Conservation (phyloP, 2,888 invertebrate species). For the Dilophus febrilis region DNA sequence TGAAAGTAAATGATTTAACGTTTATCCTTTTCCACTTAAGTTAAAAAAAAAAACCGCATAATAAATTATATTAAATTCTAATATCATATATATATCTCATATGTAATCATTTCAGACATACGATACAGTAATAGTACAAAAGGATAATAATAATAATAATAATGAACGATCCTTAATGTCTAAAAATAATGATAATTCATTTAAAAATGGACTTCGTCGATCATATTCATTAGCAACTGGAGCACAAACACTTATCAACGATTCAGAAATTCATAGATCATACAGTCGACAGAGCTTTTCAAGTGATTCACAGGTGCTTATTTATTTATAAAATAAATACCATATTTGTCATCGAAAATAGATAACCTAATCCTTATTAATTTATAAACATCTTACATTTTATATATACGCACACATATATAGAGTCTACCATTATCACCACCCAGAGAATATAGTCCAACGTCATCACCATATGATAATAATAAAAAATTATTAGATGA, state of each 20-base stretch:
- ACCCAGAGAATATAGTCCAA: conserved; percentile 33
- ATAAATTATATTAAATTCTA: conserved; percentile 1
- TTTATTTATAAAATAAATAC: no score
- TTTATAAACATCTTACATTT: no score
- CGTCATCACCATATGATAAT: conserved; percentile 13
- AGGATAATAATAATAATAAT: conserved; percentile 6
- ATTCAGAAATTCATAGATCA: conserved; percentile 33
- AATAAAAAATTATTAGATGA: conserved; percentile 13
- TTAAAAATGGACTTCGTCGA: conserved; percentile 19
- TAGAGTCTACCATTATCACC: conserved; percentile 37
- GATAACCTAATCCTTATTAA: no score
- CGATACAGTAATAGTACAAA: conserved; percentile 24
- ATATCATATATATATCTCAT: not conserved
- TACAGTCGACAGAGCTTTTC: conserved; percentile 47
- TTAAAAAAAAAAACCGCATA: no score
- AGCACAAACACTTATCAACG: conserved; percentile 13
- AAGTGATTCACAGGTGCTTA: conserved; percentile 41
- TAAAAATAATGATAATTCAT: conserved; percentile 8
- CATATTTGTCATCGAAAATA: no score
- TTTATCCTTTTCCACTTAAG: no score
- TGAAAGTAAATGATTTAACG: no score
- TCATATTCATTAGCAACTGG: conserved; percentile 24
- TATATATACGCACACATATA: no score
- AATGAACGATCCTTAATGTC: not conserved
- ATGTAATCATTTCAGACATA: conserved; percentile 33